Conservation (phyloP, 2,113 vertebrate species). For the Pituophis catenifer region DNA sequence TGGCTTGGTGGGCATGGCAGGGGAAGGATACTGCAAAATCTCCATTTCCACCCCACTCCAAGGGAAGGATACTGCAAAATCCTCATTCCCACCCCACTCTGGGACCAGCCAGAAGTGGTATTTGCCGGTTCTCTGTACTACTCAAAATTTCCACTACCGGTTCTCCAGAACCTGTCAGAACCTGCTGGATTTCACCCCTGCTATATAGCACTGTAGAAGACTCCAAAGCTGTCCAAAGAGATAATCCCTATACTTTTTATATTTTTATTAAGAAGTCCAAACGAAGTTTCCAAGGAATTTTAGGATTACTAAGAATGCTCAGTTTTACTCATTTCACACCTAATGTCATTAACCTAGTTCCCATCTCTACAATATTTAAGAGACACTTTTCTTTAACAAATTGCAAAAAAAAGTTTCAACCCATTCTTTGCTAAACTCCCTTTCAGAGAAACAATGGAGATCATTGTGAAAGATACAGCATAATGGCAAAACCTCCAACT, state of each 20-base stretch:
- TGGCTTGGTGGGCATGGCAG: too few species aligned
- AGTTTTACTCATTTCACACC: neutral
- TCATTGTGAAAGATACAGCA: slow-evolving; percentile 5
- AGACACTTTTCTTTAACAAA: neutral
- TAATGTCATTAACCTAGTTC: neutral
- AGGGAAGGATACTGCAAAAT: too few species aligned
- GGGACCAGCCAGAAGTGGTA: too few species aligned
- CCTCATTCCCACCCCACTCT: too few species aligned
- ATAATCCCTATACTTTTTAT: neutral
- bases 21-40: too few species aligned
- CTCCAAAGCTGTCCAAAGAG: neutral
- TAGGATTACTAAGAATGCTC: neutral
- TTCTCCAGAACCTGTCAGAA: too few species aligned
- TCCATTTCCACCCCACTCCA: too few species aligned
- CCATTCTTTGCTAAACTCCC: neutral
- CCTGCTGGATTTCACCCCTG: too few species aligned
- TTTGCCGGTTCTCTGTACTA: too few species aligned
- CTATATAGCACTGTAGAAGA: neutral
- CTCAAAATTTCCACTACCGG: too few species aligned
- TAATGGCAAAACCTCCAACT: neutral
- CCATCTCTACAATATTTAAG: neutral
- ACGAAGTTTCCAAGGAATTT: neutral
- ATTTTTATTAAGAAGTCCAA: neutral
- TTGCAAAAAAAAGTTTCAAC: neutral
- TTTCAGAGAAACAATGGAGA: neutral